phyloP scores from a whole-genome alignment of 2,113 vertebrate genomes.

The Phocoena sinus region DNA sequence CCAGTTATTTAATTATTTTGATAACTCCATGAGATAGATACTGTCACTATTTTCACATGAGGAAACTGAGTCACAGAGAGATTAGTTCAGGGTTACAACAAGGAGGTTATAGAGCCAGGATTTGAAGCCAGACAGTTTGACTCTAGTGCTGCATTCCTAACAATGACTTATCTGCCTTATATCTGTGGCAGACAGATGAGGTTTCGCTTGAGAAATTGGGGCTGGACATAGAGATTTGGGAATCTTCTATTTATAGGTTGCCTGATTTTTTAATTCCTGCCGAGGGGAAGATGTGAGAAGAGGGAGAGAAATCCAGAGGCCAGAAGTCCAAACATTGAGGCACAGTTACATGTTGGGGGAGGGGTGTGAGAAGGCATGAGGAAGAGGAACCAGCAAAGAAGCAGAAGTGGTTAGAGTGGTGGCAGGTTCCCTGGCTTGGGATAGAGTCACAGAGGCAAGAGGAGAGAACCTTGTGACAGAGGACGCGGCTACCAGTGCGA shows the following conservation, averaged over 20 bases:
- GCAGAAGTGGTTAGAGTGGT: conserved; percentile 32
- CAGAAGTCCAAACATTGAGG: background rate
- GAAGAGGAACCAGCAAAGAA: conserved; percentile 44
- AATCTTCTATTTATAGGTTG: background rate
- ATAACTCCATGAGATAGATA: background rate
- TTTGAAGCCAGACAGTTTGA: background rate
- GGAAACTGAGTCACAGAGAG: background rate
- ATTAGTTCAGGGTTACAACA: background rate
- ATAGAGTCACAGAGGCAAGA: background rate
- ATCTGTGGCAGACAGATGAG: background rate
- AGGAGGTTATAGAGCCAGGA: background rate
- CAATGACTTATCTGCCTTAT: background rate
- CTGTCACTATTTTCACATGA: background rate
- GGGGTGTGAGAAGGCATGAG: background rate
- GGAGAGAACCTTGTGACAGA: background rate
- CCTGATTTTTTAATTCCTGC: background rate
- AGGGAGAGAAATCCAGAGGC: background rate
- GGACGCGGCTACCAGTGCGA: background rate
- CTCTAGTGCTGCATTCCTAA: background rate
- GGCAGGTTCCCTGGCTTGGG: background rate
- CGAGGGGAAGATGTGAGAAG: background rate
- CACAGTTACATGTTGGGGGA: background rate
- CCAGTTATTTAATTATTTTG: conserved; percentile 10
- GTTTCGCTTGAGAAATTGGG: background rate
- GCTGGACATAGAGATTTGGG: background rate